A percentile compares a stretch with the other conserved stretches of the same genome.
Evolutionary conservation across 2,113 vertebrate genomes (phyloP).

Genomic region (Xenus cinereus): DNA sequence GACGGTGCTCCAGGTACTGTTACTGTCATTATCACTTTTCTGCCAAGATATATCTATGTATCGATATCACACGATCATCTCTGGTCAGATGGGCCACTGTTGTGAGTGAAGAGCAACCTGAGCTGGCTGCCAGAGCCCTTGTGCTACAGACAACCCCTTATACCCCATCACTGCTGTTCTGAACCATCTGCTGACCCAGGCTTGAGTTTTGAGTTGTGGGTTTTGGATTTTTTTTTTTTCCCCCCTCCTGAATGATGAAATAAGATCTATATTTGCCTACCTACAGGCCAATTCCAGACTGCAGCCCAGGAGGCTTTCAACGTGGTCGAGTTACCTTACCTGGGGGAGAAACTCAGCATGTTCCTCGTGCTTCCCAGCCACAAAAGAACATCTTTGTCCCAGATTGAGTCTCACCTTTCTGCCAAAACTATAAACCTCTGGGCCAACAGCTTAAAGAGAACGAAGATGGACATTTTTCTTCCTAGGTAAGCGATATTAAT

Average conservation of each 20-base stretch:
- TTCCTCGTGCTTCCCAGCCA: constrained; percentile 84
- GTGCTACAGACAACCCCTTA: not conserved
- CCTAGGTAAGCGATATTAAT: constrained; percentile 77
- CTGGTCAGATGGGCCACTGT: not conserved
- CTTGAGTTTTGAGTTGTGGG: not conserved
- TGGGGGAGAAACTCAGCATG: constrained; percentile 79
- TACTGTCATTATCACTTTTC: not conserved
- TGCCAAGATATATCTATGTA: not conserved
- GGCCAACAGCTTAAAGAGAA: constrained; percentile 79
- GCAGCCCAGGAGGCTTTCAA: constrained; percentile 75
- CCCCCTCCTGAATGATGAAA: not conserved
- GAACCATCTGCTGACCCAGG: not conserved
- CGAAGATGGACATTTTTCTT: constrained; percentile 87
- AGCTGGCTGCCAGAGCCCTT: not conserved
- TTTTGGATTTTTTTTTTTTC: accelerated
- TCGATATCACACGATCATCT: not conserved
- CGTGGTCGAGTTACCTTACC: constrained; percentile 82
- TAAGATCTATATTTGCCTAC: not conserved
- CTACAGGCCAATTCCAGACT: constrained; percentile 85
- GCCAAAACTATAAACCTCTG: constrained; percentile 77
- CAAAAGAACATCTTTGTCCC: constrained; percentile 73
- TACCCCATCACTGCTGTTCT: not conserved
- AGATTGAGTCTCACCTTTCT: constrained; percentile 80
- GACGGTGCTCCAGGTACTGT: not conserved
- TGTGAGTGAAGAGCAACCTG: not conserved